Conservation (phyloP, 2,797 vertebrate genomes). For the Emys orbicularis region DNA sequence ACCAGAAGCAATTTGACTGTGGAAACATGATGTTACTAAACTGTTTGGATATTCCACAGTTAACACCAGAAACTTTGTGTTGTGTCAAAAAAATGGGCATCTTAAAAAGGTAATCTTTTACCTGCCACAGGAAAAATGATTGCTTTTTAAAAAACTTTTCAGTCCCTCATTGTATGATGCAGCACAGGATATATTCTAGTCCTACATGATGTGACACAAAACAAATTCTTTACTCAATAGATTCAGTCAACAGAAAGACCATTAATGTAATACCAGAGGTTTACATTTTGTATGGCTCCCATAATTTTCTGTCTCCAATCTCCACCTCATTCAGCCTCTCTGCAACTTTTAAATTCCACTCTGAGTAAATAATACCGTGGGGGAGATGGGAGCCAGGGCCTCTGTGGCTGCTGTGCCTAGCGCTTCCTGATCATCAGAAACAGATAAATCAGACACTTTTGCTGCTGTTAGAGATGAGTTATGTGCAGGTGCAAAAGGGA, state of each 20-base stretch:
- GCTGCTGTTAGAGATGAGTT: background rate
- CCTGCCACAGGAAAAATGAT: accelerated
- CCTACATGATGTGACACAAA: background rate
- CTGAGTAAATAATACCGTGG: background rate
- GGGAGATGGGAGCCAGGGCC: background rate
- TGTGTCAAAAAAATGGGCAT: accelerated
- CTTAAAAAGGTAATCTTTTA: accelerated
- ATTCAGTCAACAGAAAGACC: background rate
- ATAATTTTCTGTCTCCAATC: background rate
- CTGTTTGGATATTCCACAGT: accelerated
- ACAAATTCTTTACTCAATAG: background rate
- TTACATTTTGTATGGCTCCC: background rate
- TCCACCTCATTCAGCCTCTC: background rate
- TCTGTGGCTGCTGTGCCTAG: background rate
- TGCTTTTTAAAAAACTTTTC: background rate
- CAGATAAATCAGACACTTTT: too few relatives aligned
- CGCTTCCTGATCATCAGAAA: background rate
- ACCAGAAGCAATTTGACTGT: background rate
- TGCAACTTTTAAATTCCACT: background rate
- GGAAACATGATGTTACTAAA: background rate
- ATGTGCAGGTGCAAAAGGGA: background rate
- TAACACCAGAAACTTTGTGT: background rate
- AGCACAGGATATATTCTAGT: background rate
- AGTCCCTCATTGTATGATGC: accelerated
- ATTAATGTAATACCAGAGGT: background rate